Evolutionary conservation across 2,888 invertebrate species (phyloP), one percentile per base, ranked within the genome.

Genomic region (Himalopsyche anomala): DNA sequence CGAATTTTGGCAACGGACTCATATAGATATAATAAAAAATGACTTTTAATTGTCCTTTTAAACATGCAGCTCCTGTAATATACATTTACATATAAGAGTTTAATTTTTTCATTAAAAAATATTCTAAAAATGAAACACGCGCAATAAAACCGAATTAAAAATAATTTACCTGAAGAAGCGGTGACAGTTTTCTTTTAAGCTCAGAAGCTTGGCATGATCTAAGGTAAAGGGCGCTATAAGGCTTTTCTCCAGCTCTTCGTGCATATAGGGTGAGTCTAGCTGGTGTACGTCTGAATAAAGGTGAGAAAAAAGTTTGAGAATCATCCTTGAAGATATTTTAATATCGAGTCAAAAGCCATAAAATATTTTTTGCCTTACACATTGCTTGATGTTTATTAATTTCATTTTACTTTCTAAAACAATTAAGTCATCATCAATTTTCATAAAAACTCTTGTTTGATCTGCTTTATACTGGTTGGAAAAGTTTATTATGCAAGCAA

Each of bases 191-290:
- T 88, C 93, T 92, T 83, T 94, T 90, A 85, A 97, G 91, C 90
- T 97, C 97, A 84, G 91, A 91, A 55, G 95, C 94, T 40, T 94
- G 94, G 88, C 95, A 94, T 5, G 94, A 92, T 89, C 96, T 95
- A 89, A 98, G 92, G 90, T 97, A 98, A 36, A 98, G 92, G 38
- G 97, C 97, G 92, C 96, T 96, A 94, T 96, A 98, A 8, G 95
- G 93, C 88, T 94, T 93, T 85, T 92, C 93, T 85, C 93, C 94
- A 90, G 96, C 95, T 89, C 95, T 92, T 89, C 96, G 96, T 87
- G 98, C 95, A 92, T 97, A 98, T 84, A 98, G 93, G 0, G 97
- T 98, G 86, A 97, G 93, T 15, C 96, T 95, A 0, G 98, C 98
- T 84, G 95, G 94, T 89, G 93, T 92, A 89, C 93, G 92, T 89